Evolutionary conservation across 2,888 invertebrate species (phyloP).

Genomic region (Azorinus chamasolen): DNA sequence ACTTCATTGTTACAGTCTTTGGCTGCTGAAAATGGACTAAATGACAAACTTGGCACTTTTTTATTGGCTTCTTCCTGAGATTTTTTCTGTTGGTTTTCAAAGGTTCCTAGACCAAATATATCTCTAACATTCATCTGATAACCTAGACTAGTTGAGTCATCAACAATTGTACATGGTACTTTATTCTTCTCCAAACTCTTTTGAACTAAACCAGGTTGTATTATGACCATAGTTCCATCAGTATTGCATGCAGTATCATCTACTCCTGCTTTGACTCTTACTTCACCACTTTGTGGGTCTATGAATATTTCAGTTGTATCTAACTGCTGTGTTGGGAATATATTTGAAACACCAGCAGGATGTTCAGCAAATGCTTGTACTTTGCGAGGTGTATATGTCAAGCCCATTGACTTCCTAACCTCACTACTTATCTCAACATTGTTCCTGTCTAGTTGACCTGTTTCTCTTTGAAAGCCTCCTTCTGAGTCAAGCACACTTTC

Average conservation of each 20-base stretch:
- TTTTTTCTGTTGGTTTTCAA: not conserved
- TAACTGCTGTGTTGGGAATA: slow-evolving; percentile 33
- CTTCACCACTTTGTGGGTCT: slow-evolving; percentile 48
- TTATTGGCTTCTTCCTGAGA: not conserved
- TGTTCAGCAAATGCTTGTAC: slow-evolving; percentile 4
- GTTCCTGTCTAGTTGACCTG: not conserved
- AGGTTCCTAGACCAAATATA: slow-evolving; percentile 46
- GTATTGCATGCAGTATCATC: slow-evolving; percentile 12
- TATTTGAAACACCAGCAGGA: not conserved
- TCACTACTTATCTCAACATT: slow-evolving; percentile 2
- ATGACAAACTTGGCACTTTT: slow-evolving; percentile 14
- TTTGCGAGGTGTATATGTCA: slow-evolving; percentile 25
- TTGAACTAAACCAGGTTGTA: slow-evolving; percentile 33
- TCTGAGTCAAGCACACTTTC: too few species aligned
- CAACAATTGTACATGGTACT: slow-evolving; percentile 49
- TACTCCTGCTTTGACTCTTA: slow-evolving; percentile 32
- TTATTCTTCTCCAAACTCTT: slow-evolving; percentile 44
- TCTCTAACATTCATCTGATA: slow-evolving; percentile 31
- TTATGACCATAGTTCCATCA: slow-evolving; percentile 41
- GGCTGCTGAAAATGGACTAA: slow-evolving; percentile 51
- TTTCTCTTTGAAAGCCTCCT: too few species aligned
- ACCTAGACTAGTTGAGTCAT: slow-evolving; percentile 9
- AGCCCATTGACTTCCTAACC: not conserved
- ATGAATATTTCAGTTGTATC: slow-evolving; percentile 51
- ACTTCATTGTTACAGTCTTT: slow-evolving; percentile 74